phyloP scores from a whole-genome alignment of 2,888 invertebrate species.

The Pegoplata infirma region DNA sequence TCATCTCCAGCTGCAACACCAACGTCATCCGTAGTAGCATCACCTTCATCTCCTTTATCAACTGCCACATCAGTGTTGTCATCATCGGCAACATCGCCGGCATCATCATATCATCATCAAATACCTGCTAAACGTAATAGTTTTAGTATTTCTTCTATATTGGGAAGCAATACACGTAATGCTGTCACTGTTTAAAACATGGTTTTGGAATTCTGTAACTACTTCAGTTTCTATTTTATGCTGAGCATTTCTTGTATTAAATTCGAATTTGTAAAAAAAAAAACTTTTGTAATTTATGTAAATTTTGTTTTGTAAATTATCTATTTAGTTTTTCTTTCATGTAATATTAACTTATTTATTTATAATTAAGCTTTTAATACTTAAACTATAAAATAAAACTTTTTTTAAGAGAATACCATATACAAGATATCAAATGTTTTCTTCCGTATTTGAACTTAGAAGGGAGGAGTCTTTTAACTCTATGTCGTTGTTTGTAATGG shows the following conservation, averaged over 20 bases:
- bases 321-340: background rate
- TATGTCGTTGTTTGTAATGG: too few relatives aligned
- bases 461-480: too few relatives aligned
- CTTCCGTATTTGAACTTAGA: background rate
- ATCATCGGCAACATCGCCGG: too few relatives aligned
- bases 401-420: constrained; percentile 2
- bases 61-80: constrained; percentile 11
- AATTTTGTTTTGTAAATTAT: background rate
- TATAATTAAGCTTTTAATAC: constrained; percentile 4
- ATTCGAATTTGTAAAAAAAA: background rate
- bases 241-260: constrained; percentile 22
- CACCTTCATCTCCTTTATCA: background rate
- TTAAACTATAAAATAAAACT: background rate
- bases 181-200: constrained; percentile 42
- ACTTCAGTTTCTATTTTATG: constrained; percentile 17
- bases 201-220: background rate
- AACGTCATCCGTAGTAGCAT: constrained; percentile 19
- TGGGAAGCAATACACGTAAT: constrained; percentile 64
- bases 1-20: background rate
- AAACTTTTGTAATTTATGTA: constrained; percentile 10
- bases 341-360: constrained; percentile 14
- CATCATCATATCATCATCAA: too few relatives aligned
- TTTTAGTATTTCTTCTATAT: constrained; percentile 77
- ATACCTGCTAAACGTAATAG: constrained; percentile 71
- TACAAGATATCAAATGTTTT: background rate